Evolutionary conservation across 2,797 vertebrate genomes (phyloP).

Genomic region (Enteromius trimaculatus): DNA sequence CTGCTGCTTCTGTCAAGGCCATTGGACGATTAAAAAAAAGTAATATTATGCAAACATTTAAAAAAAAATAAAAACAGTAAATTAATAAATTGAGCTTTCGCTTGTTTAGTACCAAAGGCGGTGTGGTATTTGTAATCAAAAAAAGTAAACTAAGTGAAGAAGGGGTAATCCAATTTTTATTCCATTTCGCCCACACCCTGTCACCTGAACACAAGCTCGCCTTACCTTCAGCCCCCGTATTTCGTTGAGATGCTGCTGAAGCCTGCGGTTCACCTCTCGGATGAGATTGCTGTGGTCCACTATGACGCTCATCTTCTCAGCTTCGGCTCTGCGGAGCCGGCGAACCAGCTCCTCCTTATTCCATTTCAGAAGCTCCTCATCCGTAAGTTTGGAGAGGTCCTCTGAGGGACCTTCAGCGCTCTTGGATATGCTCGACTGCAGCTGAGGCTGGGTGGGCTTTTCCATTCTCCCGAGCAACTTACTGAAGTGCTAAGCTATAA

Average conservation of each 20-base stretch:
- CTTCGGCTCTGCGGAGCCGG: conserved; percentile 88
- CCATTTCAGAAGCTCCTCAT: conserved; percentile 92
- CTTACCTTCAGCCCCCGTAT: conserved; percentile 94
- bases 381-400: conserved; percentile 89
- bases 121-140: background rate
- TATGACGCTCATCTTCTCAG: conserved; percentile 94
- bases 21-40: background rate
- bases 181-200: background rate
- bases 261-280: conserved; percentile 94
- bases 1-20: background rate
- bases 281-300: conserved; percentile 96
- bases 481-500: conserved; percentile 43
- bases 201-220: background rate
- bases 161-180: background rate
- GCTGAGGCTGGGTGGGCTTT: conserved; percentile 66
- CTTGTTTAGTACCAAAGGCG: background rate
- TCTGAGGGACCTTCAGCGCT: conserved; percentile 77
- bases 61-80: too few relatives aligned
- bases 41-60: background rate
- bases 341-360: conserved; percentile 92
- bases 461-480: conserved; percentile 70
- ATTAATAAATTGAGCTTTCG: background rate
- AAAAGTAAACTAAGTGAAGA: background rate
- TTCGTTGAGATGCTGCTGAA: conserved; percentile 95
- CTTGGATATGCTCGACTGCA: conserved; percentile 74